Conservation (phyloP, 2,888 invertebrate species). For the Ferrisia virgata region DNA sequence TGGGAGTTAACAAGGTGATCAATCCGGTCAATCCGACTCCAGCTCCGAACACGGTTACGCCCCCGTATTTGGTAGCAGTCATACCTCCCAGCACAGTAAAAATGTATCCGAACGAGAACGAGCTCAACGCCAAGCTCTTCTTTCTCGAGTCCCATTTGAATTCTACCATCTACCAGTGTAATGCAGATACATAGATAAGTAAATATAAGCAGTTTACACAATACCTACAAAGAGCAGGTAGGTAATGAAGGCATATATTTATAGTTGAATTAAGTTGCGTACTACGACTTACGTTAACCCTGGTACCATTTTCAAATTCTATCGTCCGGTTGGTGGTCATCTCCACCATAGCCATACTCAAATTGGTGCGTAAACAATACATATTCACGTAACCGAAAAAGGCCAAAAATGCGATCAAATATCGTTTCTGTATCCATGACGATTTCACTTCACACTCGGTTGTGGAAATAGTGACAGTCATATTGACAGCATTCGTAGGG, state of each 20-base stretch:
- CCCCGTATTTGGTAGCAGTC: background rate
- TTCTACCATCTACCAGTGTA: background rate
- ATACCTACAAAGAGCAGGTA: too few species aligned
- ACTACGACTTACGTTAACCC: background rate
- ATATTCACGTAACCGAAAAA: conserved; percentile 38
- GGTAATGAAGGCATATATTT: too few species aligned
- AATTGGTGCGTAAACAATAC: conserved; percentile 18
- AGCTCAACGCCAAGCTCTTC: background rate
- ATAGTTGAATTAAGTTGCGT: too few species aligned
- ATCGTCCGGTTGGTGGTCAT: background rate
- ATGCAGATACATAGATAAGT: too few species aligned
- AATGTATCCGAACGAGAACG: background rate
- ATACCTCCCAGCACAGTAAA: background rate
- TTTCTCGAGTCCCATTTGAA: background rate
- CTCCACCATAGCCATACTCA: conserved; percentile 15
- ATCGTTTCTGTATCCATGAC: conserved; percentile 25
- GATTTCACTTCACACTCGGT: background rate
- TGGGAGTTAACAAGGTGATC: background rate
- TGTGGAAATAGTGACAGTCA: background rate
- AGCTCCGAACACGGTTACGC: background rate
- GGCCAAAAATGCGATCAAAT: background rate
- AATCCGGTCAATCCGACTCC: background rate
- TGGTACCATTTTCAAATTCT: background rate
- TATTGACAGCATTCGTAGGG: background rate
- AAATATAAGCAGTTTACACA: too few species aligned